Evolutionary conservation across 2,888 invertebrate genomes (phyloP).

Genomic region (Tortrix viridana): DNA sequence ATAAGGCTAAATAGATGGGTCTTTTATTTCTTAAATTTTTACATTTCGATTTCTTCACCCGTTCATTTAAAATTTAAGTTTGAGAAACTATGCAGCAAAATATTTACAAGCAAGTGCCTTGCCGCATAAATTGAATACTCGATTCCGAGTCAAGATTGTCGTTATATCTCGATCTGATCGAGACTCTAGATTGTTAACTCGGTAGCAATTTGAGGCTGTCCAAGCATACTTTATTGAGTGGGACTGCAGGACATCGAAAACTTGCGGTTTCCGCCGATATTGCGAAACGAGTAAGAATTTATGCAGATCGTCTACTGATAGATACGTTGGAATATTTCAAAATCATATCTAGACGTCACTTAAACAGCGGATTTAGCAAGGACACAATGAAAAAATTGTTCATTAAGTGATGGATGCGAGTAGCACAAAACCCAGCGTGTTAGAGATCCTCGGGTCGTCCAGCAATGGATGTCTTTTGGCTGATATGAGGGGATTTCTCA

Average conservation of each 20-base stretch:
- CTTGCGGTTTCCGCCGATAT: constrained; percentile 52
- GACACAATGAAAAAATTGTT: no score
- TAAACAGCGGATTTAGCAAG: no score
- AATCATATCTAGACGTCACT: no score
- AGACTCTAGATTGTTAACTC: constrained; percentile 63
- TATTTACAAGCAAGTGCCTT: constrained; percentile 63
- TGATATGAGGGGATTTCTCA: no score
- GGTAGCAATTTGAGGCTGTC: constrained; percentile 65
- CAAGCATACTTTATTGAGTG: constrained; percentile 59
- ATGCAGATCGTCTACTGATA: constrained; percentile 63
- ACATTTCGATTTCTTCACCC: constrained; percentile 18
- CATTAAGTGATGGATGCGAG: no score
- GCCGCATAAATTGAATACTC: constrained; percentile 61
- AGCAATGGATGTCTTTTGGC: no score
- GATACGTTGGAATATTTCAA: constrained; percentile 41
- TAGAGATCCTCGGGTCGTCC: no score
- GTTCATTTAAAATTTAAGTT: constrained; percentile 37
- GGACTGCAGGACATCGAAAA: constrained; percentile 48
- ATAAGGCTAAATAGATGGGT: not conserved
- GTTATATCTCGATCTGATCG: constrained; percentile 59
- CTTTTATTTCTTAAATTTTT: not conserved
- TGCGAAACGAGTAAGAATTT: constrained; percentile 67
- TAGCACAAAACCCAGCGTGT: no score
- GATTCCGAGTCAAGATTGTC: constrained; percentile 55
- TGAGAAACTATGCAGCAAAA: constrained; percentile 50